These are phyloP conservation scores for Epizoanthus illoricatus DNA, from an alignment of 92 coral and sea anemone genomes.

Conservation along the genomic window DNA sequence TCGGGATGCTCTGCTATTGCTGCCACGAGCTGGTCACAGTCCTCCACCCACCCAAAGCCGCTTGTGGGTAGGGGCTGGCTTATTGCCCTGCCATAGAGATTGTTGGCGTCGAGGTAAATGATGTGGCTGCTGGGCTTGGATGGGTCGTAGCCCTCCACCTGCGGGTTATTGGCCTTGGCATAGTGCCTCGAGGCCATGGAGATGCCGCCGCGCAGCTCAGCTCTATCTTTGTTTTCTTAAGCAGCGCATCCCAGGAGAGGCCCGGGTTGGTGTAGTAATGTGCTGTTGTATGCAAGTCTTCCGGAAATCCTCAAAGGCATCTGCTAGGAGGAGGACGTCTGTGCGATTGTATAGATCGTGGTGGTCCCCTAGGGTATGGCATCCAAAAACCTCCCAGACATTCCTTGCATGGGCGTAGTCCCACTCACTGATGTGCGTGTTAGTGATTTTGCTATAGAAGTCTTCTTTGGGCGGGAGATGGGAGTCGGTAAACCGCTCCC, in stretches of 20 bases:
- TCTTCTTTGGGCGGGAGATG: conserved; percentile 21
- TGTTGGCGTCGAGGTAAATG: too few relatives aligned
- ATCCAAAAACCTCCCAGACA: not conserved
- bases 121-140: too few relatives aligned
- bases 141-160: not conserved
- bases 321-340: conserved; percentile 10
- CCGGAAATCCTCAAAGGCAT: conserved; percentile 15
- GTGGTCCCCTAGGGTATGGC: not conserved
- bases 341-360: too few relatives aligned
- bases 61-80: too few relatives aligned
- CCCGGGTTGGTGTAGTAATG: too few relatives aligned
- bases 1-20: too few relatives aligned
- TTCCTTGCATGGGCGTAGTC: conserved; percentile 2
- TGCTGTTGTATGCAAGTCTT: not conserved
- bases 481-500: too few relatives aligned
- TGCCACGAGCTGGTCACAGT: too few relatives aligned
- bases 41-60: too few relatives aligned
- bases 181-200: not conserved
- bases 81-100: too few relatives aligned
- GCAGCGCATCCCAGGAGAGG: too few relatives aligned
- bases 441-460: conserved; percentile 4
- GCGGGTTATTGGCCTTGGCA: not conserved
- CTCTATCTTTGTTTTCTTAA: too few relatives aligned
- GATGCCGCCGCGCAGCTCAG: not conserved
- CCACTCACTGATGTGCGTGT: not conserved